Base-by-base conservation (phyloP, 2,888 invertebrate species). In the Leptinotarsa juncta region DNA sequence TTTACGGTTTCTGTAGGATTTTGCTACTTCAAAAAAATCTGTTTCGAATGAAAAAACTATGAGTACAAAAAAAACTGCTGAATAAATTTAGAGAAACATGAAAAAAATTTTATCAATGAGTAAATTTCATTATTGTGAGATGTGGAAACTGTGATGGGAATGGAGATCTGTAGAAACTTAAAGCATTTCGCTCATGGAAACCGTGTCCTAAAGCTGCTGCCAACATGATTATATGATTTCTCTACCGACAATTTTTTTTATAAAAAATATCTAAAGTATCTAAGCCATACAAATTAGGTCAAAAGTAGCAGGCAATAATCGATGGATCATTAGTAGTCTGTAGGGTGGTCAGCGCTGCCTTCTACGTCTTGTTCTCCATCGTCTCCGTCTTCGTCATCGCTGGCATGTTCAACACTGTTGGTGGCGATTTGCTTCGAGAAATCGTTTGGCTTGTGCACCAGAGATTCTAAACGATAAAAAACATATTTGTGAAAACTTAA, bases 341-440 rank as follows among this genome's bases (percentile, higher is more conserved):
- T 88, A 78, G 94, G 93, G 88, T 92, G 93, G 89, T 95, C 93
- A 85, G 95, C 93, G 81, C 94, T 94, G 76, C 94, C 93, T 87
- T 95, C 95, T 84, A 93, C 89, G 83, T 93, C 93, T 82, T 93
- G 92, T 75, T 90, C 89, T 71, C 91, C 90, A 79, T 93, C 92
- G 80, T 91, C 90, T 75, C 92, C 93, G 80, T 92, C 94, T 85
- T 95, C 95, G 87, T 95, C 95, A 86, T 95, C 87, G 81, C 91
- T 91, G 72, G 91, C 90, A 82, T 90, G 91, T 78, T 91, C 91
- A 79, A 89, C 91, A 82, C 90, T 81, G 76, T 85, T 85, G 74
- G 74, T 83, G 49, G 77, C 62, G 65, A 81, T 72, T 73, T 81
- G 80, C 72, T 83, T 82, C 20, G 80, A 73, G 1, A 76, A 68